Percentiles rank a stretch among this genome's conserved stretches.
These are phyloP conservation scores for Drosophila insularis DNA, from an alignment of 1,140 invertebrate species.

Conservation along the genomic window DNA sequence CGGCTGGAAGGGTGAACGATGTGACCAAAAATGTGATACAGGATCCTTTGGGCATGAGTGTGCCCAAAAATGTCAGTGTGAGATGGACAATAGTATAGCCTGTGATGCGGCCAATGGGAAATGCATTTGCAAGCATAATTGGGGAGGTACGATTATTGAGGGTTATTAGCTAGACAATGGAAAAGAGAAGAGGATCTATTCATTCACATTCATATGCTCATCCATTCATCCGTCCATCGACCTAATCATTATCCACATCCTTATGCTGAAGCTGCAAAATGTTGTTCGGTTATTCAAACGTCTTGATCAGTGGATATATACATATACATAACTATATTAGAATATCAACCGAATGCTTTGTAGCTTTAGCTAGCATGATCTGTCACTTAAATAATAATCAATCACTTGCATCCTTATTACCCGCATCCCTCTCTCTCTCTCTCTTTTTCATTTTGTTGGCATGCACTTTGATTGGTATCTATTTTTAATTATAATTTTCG, in stretches of 20 bases:
- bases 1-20: slow-evolving; percentile 91
- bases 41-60: slow-evolving; percentile 90
- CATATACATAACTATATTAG: neutral
- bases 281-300: neutral
- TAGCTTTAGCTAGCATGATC: slow-evolving; percentile 4
- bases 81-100: slow-evolving; percentile 86
- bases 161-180: neutral
- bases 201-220: neutral
- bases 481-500: slow-evolving; percentile 57
- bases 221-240: neutral
- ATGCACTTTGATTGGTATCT: slow-evolving; percentile 28
- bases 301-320: neutral
- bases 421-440: slow-evolving; percentile 11
- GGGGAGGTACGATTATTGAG: slow-evolving; percentile 86
- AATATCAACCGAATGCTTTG: neutral
- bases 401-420: slow-evolving; percentile 13
- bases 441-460: slow-evolving; percentile 22
- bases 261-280: slow-evolving; percentile 2
- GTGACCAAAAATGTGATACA: slow-evolving; percentile 88
- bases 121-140: slow-evolving; percentile 92
- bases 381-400: neutral
- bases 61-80: slow-evolving; percentile 88
- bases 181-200: neutral
- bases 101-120: slow-evolving; percentile 92
- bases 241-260: neutral